Conservation (phyloP, 2,113 vertebrate species). For the Gallinago paraguaiae region DNA sequence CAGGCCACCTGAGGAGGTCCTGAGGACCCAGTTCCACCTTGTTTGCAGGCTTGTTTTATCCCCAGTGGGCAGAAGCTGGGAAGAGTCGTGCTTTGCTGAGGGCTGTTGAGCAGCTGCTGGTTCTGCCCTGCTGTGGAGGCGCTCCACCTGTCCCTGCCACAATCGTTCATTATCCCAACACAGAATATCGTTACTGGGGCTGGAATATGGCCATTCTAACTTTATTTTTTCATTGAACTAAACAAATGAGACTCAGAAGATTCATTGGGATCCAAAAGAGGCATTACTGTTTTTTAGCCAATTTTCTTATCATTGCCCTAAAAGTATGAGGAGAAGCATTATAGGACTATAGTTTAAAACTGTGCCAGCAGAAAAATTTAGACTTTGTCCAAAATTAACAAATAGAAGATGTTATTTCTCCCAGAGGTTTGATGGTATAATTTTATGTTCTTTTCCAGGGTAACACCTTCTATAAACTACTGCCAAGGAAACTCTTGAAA, state of each 20-base stretch:
- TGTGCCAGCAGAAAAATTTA: background rate
- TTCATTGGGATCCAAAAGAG: background rate
- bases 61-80: background rate
- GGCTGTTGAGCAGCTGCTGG: background rate
- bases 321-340: slow-evolving; percentile 8
- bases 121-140: background rate
- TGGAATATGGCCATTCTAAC: background rate
- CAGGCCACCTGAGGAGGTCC: background rate
- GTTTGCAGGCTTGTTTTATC: background rate
- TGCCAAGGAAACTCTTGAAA: slow-evolving; percentile 17
- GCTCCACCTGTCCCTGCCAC: background rate
- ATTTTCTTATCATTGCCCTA: background rate
- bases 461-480: background rate
- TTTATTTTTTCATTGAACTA: slow-evolving; percentile 32
- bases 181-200: background rate
- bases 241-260: slow-evolving; percentile 8
- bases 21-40: background rate
- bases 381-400: slow-evolving; percentile 41
- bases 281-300: background rate
- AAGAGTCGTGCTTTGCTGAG: accelerated
- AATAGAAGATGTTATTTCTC: slow-evolving; percentile 38
- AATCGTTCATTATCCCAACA: background rate
- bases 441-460: background rate
- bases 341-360: background rate
- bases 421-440: background rate